Evolutionary conservation across 1,140 invertebrate genomes (phyloP), one percentile per base, ranked within the genome.

Genomic region (Drosophila murphyi): DNA sequence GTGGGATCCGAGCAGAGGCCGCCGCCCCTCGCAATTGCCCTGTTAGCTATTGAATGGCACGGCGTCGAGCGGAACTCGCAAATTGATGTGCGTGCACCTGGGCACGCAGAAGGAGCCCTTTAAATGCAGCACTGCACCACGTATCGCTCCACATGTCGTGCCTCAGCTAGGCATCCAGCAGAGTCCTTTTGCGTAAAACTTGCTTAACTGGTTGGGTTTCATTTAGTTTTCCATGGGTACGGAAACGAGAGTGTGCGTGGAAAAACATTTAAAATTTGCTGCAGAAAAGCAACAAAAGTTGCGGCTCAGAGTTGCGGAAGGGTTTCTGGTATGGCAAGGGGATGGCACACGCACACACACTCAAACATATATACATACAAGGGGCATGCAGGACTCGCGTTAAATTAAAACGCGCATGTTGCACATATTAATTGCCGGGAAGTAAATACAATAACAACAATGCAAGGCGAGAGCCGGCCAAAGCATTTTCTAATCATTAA

Each of bases 401-500:
- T 89, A 85, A 88, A 86, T 90, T 82, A 79, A 86, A 76, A 80
- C 78, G 80, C 85, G 85, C 86, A 88, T 91, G 88, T 90, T 91
- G 88, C 88, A 88, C 82, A 90, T 80, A 88, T 80, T 87, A 88
- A 88, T 89, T 89, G 83, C 68, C 80, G 78, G 85, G 80, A 83
- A 88, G 83, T 89, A 72, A 82, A 89, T 89, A 81, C 69, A 78
- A 60, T 39, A 73, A 71, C 67, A 70, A 54, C 78, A 78, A 74
- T 64, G 50, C 51, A 67, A 37, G 55, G 7, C 37, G 43, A 45
- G 63, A 10, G 34, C 48, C 6, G 5, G 35, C 39, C 69, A 81
- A 76, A 89, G 80, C 79, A 81, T 87, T 88, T 89, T 91, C 90
- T 91, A 91, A 91, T 91, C 82, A 91, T 91, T 91, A 91, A 87